Base-by-base conservation (phyloP, 2,797 vertebrate genomes). In the Bovichtus variegatus region DNA sequence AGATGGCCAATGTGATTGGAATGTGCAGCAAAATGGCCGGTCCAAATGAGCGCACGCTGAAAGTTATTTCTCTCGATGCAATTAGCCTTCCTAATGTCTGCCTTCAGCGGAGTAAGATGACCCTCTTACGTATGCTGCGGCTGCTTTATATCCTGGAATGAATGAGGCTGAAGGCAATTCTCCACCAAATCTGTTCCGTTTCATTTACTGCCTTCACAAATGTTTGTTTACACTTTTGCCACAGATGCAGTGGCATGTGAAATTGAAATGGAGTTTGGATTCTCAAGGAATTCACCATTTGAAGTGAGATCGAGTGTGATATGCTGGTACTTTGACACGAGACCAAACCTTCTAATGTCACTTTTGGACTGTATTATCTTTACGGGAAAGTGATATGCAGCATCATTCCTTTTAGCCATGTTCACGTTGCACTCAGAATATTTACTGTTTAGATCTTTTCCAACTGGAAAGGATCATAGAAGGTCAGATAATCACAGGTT, bases 161-260 rank as follows among this genome's bases (percentile, higher is more conserved):
- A 81, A 80, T 27, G 47, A 78, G 65, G 66, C 81, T 49, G 9
- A 58, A 60, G 71, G 73, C 55, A 54, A 50, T 71, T 67, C 89
- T 72, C 72, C 53, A 7, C 71, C 78, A 19, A n/a, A 62, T 69
- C 73, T 53, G 69, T 72, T 88, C 69, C 40, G 49, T 84, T 89
- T 86, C 81, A 84, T 84, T 89, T 85, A 27, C 80, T 74, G 76
- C 74, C 53, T 82, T 62, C 68, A 71, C 77, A 78, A 80, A 86
- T 67, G 80, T 87, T 85, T 87, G 84, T 85, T 85, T 85, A 84
- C 82, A 80, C 66, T 85, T 67, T 68, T 44, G 73, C 71, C 75
- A 60, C 77, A 71, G 83, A 74, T 78, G 83, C 85, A 84, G 38
- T 19, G 68, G 69, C 63, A 81, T 74, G 83, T 89, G 86, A 91